Evolutionary conservation across 23 tunicate genomes (phyloP).

Genomic region (Phallusia fumigata): DNA sequence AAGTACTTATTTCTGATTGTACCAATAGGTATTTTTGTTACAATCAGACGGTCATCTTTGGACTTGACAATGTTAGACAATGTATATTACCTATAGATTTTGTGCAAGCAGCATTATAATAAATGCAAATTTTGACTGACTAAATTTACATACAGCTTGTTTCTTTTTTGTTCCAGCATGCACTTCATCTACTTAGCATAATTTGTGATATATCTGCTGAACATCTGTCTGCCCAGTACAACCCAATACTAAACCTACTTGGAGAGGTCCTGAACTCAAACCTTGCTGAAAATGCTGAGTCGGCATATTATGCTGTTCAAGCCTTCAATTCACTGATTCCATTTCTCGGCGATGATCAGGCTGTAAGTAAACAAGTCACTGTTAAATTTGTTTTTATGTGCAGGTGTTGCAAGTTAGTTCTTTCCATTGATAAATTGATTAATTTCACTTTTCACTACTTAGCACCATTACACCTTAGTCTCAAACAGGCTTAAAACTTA

Average conservation of each 20-base stretch:
- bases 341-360: conserved; percentile 78
- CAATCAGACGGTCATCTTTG: too few species aligned
- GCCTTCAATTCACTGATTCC: conserved; percentile 84
- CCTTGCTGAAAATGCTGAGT: conserved; percentile 6
- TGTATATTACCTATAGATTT: too few species aligned
- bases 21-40: too few species aligned
- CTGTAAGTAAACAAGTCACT: conserved; percentile 43
- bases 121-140: not conserved
- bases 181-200: conserved; percentile 47
- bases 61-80: too few species aligned
- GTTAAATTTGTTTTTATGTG: too few species aligned
- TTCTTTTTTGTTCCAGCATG: conserved; percentile 38
- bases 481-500: too few species aligned
- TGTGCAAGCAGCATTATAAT: too few species aligned
- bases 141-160: not conserved
- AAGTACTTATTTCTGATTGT: too few species aligned
- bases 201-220: conserved; percentile 71
- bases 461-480: too few species aligned
- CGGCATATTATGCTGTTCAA: conserved; percentile 54
- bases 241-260: conserved; percentile 47
- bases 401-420: too few species aligned
- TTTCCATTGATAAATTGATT: not conserved
- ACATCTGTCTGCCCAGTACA: conserved; percentile 36
- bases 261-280: conserved; percentile 27
- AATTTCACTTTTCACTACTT: not conserved